Evolutionary conservation across 1,140 invertebrate genomes (phyloP).

Genomic region (Eufriesea mexicana): DNA sequence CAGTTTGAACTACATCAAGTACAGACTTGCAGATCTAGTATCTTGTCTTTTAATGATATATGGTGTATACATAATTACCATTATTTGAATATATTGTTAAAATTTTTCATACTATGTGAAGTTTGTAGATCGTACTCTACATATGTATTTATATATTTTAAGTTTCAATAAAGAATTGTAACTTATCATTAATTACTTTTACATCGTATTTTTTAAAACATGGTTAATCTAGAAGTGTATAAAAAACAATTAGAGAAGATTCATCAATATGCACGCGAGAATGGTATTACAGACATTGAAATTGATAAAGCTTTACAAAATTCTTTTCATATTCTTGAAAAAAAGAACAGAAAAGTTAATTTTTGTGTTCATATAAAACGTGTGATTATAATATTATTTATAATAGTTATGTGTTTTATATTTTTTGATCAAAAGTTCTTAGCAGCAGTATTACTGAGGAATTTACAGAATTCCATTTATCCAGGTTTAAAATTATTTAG

Average conservation of each 20-base stretch:
- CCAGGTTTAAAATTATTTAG: constrained; percentile 85
- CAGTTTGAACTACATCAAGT: background rate
- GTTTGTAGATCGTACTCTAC: too few species aligned
- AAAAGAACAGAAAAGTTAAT: constrained; percentile 38
- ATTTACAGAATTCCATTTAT: constrained; percentile 88
- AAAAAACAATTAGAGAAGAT: constrained; percentile 71
- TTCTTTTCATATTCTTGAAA: constrained; percentile 75
- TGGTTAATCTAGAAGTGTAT: constrained; percentile 70
- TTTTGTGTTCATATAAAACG: constrained; percentile 48
- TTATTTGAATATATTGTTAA: background rate
- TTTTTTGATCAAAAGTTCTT: constrained; percentile 81
- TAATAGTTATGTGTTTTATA: constrained; percentile 63
- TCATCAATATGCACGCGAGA: constrained; percentile 70
- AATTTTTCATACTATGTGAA: background rate
- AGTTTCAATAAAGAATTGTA: background rate
- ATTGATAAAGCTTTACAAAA: constrained; percentile 82
- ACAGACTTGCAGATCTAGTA: background rate
- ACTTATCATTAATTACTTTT: background rate
- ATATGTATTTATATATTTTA: background rate
- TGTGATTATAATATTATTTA: constrained; percentile 50
- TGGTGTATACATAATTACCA: background rate
- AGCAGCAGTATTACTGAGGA: constrained; percentile 84
- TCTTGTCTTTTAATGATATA: background rate
- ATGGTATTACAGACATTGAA: constrained; percentile 81
- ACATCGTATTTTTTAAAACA: constrained; percentile 25